Evolutionary conservation across 2,888 invertebrate species (phyloP), one percentile per base, ranked within the genome.

Genomic region (Ischnus inquisitorius): DNA sequence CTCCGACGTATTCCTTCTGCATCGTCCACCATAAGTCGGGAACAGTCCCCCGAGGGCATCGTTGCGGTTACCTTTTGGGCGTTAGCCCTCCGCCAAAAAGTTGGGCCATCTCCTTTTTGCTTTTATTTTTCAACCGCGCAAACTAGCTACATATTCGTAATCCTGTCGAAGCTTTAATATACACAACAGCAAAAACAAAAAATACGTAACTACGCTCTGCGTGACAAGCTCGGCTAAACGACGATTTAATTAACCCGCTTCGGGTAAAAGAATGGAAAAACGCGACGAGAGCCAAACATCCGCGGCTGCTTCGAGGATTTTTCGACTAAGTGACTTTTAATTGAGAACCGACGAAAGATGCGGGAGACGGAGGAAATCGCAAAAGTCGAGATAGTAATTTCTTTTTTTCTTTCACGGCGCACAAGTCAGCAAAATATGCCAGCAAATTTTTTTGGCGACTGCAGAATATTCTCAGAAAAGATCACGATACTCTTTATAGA

Each of bases 1-100:
- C 10, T 34, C 34, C 68, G 34, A n/a, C 34, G 3, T n/a, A 34
- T 46, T 69, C 19, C 57, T 57, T 28, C 81, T 82, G 69, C 77
- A 69, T 82, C 57, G 72, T 83, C 69, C 79, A 57, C 77, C 82
- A 85, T 75, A 83, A 85, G 82, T 85, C 39, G 34, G 34, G 79
- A 69, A 71, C 71, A 67, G 74, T 85, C 82, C 65, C 85, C 83
- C 51, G 48, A 77, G 74, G 85, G 85, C 80, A 85, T 85, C 85
- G 80, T 83, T 83, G 80, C 82, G 78, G 78, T 78, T 78, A 65
- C 65, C 80, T 77, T 75, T 85, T 78, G 80, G 83, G 74, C 74
- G 46, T 72, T 72, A 60, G 43, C 68, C 54, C 54, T 67, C 64
- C 43, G 16, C 25, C 46, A 67, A 57, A 60, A 28, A 12, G 28